Evolutionary conservation across 2,888 invertebrate species (phyloP), one percentile per base, ranked within the genome.

Genomic region (Antheraea assamensis): DNA sequence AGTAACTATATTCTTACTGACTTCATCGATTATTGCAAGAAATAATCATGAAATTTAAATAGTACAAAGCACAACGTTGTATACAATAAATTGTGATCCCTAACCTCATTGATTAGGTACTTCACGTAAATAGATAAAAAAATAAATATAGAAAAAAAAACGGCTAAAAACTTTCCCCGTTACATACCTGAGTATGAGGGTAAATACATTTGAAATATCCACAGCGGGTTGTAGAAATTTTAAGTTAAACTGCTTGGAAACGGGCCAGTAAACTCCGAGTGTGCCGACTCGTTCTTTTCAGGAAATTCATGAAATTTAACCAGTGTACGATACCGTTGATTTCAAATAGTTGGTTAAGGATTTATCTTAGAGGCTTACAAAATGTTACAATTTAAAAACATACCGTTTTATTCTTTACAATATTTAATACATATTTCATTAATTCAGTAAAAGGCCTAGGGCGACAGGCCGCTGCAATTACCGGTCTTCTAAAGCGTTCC

Each of bases 181-280:
- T 64, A 10, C 68, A 35, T 35, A 35, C 68, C 68, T 68, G 35
- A 35, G 19, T 68, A n/a, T 35, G n/a, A 35, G 21, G 68, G 68
- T 68, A 68, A 68, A 35, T 35, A 68, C 35, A n/a, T 35, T 35
- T n/a, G 68, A 35, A 35, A 68, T n/a, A 68, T 68, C 35, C n/a
- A n/a, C 68, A 35, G 68, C 31, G 68, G n/a, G 68, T 35, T 68
- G 35, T 66, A 31, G 66, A 31, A 66, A 66, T 68, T 31, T 68
- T 35, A 35, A 68, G 68, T 35, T n/a, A 68, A 68, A 68, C 35
- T 68, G 68, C 19, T 24, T 68, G 68, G 68, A 68, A 68, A 68
- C 21, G 21, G 3, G 21, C 35, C 68, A 68, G 68, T 35, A 35
- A 31, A 64, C 61, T 5, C 10, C 5, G n/a, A 8, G 68, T 35